Evolutionary conservation across 2,113 vertebrate species (phyloP), one percentile per base, ranked within the genome.

Genomic region (Hemicordylus capensis): DNA sequence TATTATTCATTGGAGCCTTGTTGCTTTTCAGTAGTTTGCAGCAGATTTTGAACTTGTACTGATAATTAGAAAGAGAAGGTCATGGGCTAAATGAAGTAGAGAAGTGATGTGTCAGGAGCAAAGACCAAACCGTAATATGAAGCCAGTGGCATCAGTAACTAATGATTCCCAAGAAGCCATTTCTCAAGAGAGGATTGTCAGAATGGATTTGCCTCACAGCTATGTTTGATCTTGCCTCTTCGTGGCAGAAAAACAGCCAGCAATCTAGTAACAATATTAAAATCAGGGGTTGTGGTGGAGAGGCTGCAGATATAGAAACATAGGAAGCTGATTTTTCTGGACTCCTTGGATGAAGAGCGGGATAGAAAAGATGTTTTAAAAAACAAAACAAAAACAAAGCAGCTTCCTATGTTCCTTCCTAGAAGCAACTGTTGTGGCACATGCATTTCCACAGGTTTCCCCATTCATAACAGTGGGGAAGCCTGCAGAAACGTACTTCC

Each of bases 61-160:
- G 6, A 63, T 83, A 48, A 46, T 9, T 85, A 64, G 76, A 8
- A 74, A 88, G 44, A 90, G 85, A 90, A 77, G 24, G 42, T 81
- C 42, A 12, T 28, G 26, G 12, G 28, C 51, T 42, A 70, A 39
- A 70, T 6, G 26, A 14, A 39, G 48, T 51, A 19, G 31, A 24
- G 17, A 51, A 51, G 10, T n/a, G 31, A 17, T 31, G 48, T 3
- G 42, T 9, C 14, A 44, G 11, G 48, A 19, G 4, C 9, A 80
- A 69, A 37, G 34, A 31, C 34, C 34, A 42, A 42, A 39, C 6
- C 70, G n/a, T 56, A 69, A 69, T 12, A 67, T 37, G 34, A 56
- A 81, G 66, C 66, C n/a, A 22, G 22, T 37, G 48, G 22, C 37
- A 34, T 34, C 26, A 46, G 44, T 34, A 66, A 61, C 8, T 28